These are phyloP conservation scores for Semaprochilodus insignis DNA, from an alignment of 2,797 vertebrate species.

Conservation along the genomic window DNA sequence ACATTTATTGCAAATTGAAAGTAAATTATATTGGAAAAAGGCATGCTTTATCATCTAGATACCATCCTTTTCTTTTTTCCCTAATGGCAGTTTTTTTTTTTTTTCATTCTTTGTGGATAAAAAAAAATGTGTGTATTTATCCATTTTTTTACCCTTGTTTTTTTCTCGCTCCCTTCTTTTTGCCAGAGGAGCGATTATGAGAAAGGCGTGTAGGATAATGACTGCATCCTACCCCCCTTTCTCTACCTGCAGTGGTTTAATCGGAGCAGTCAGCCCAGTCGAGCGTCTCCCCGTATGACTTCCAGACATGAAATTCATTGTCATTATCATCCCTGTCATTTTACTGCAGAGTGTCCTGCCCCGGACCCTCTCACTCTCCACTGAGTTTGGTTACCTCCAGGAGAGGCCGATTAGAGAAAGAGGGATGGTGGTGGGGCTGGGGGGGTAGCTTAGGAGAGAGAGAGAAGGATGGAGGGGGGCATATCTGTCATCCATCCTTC, in stretches of 20 bases:
- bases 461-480: not conserved
- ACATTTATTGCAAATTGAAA: constrained; percentile 26
- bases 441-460: not conserved
- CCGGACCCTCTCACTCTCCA: constrained; percentile 95
- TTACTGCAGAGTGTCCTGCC: constrained; percentile 95
- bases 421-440: constrained; percentile 67
- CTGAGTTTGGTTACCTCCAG: constrained; percentile 94
- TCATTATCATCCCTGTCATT: constrained; percentile 99
- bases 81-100: constrained; percentile 11
- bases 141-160: not conserved
- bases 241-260: constrained; percentile 98
- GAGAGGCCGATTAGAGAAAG: constrained; percentile 83
- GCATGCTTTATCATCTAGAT: constrained; percentile 15
- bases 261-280: constrained; percentile 96
- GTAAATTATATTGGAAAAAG: constrained; percentile 19
- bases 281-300: constrained; percentile 94
- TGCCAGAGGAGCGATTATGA: constrained; percentile 76
- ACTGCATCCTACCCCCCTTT: constrained; percentile 78
- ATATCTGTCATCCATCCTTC: constrained; percentile 71
- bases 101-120: constrained; percentile 12
- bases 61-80: not conserved
- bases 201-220: constrained; percentile 80
- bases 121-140: constrained; percentile 58
- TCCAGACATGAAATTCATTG: constrained; percentile 99
- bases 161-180: constrained; percentile 55